These are phyloP conservation scores for Sminthurides bifidus DNA, from an alignment of 1,140 invertebrate species.

Conservation along the genomic window DNA sequence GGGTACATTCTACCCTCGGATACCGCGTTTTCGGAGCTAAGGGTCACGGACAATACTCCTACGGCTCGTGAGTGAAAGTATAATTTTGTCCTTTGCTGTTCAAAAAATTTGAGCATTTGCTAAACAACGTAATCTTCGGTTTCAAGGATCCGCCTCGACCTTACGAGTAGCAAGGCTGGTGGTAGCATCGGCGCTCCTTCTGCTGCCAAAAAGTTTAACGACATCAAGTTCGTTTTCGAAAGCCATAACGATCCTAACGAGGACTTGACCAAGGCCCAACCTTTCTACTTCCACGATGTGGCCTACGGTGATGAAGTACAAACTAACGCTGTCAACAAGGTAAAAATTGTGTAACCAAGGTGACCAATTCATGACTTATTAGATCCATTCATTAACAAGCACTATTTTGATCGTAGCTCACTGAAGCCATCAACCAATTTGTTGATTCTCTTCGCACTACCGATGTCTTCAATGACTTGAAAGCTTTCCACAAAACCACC, in stretches of 20 bases:
- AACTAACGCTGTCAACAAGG: constrained; percentile 8
- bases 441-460: constrained; percentile 13
- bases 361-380: neutral
- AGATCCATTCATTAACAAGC: neutral
- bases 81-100: constrained; percentile 1
- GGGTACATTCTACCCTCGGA: constrained; percentile 9
- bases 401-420: neutral
- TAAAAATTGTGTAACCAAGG: constrained; percentile 1
- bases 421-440: constrained; percentile 22
- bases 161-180: constrained; percentile 5
- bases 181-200: constrained; percentile 18
- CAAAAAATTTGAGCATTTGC: neutral
- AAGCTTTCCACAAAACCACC: constrained; percentile 23
- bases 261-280: constrained; percentile 16
- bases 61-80: neutral
- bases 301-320: constrained; percentile 9
- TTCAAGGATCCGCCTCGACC: constrained; percentile 2
- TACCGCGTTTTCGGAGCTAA: constrained; percentile 23
- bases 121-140: neutral
- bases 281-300: constrained; percentile 28
- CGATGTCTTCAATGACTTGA: constrained; percentile 20
- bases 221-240: constrained; percentile 26
- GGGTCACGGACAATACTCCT: constrained; percentile 26
- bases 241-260: constrained; percentile 12
- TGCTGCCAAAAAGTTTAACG: constrained; percentile 13